phyloP scores from a whole-genome alignment of 2,797 vertebrate genomes.

The Chloroceryle amazona region DNA sequence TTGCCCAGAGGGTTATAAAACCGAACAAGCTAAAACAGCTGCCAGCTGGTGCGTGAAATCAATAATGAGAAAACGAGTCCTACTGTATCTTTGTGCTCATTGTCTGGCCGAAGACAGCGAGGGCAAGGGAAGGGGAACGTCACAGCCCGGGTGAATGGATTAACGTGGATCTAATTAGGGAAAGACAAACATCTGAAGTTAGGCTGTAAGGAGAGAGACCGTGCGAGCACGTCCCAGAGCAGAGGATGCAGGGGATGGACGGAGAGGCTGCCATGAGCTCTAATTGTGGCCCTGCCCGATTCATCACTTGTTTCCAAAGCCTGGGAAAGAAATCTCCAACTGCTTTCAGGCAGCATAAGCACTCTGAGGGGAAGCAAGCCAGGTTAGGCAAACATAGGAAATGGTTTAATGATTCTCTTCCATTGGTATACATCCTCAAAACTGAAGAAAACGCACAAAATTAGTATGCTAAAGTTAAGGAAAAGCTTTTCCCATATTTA shows the following conservation, averaged over 20 bases:
- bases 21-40: slow-evolving; percentile 83
- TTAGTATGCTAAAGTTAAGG: not conserved
- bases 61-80: slow-evolving; percentile 86
- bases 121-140: slow-evolving; percentile 72
- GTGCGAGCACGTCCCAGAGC: not conserved
- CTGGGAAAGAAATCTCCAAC: slow-evolving; percentile 33
- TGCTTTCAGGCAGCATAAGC: not conserved
- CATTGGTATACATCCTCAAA: not conserved
- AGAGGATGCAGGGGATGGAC: not conserved
- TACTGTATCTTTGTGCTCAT: slow-evolving; percentile 87
- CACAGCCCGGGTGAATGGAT: slow-evolving; percentile 71
- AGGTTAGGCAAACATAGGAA: not conserved
- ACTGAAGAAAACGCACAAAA: not conserved
- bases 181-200: slow-evolving; percentile 65
- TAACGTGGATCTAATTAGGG: slow-evolving; percentile 79
- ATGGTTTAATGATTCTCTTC: not conserved
- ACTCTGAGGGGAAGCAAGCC: not conserved
- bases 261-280: not conserved
- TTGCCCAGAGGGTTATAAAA: slow-evolving; percentile 87
- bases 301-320: not conserved
- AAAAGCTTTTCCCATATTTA: not conserved
- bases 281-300: not conserved
- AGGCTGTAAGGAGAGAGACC: not conserved
- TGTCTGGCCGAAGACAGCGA: slow-evolving; percentile 79
- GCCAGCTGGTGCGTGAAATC: slow-evolving; percentile 89